Evolutionary conservation across 2,888 invertebrate species (phyloP), one percentile per base, ranked within the genome.

Genomic region (Rhingia campestris): DNA sequence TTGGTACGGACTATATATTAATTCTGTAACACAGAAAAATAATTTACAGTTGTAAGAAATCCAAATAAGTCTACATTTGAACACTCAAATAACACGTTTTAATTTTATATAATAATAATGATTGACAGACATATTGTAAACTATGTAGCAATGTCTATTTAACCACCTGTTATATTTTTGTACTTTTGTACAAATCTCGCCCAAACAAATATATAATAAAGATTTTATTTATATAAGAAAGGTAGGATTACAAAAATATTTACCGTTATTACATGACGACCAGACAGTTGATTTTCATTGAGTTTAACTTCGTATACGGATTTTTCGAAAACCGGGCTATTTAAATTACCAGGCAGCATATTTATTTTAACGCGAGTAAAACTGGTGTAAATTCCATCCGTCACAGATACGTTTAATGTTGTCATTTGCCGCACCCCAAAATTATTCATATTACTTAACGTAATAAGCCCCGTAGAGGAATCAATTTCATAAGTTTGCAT

Each of bases 381-480:
- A 86, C 95, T 96, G 6, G 97, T 97, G 92, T 97, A 98, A 43
- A 98, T 97, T 39, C 98, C 98, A 92, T 99, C 99, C 70, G 97
- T 97, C 45, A 97, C 98, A 1, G 98, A 98, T 39, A 99, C 95
- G 92, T 99, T 99, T 77, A 99, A 93, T 79, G 94, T 92, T 88
- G 95, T 94, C 66, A 93, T 92, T 63, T 94, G 93, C 45, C 90
- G 89, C 59, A 95, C 94, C 4, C 94, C 94, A 87, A 95, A 95
- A 88, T 95, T 95, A 82, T 96, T 94, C 90, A 96, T 93, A 89
- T 96, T 95, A 86, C 95, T 94, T 79, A 97, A 91, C 1, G 94
- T 93, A 63, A 97, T 94, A 22, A 96, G 92, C 5, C 93, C 93
- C 54, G 91, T 89, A 45, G 93, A 92, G 91, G 91, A 92, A 87